Conservation (phyloP, 1,140 invertebrate genomes). For the Propsilocerus akamusi region DNA sequence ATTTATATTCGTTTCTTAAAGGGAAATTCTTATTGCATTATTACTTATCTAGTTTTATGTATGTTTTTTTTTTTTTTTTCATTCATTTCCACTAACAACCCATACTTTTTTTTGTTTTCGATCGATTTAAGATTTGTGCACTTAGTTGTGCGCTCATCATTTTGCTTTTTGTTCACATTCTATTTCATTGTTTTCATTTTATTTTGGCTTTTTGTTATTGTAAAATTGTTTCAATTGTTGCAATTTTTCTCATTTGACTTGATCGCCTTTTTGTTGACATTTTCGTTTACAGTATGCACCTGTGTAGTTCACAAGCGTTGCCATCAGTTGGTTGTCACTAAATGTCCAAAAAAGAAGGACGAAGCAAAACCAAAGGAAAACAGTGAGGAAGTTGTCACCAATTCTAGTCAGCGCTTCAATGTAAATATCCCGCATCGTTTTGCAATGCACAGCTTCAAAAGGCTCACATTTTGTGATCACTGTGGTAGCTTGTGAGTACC, state of each 20-base stretch:
- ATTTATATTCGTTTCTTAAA: too few species aligned
- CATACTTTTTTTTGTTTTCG: too few species aligned
- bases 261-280: too few species aligned
- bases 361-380: conserved; percentile 35
- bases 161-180: too few species aligned
- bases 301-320: conserved; percentile 96
- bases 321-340: conserved; percentile 82
- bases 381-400: conserved; percentile 3
- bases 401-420: conserved; percentile 76
- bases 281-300: conserved; percentile 67
- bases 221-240: conserved; percentile 3
- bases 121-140: too few species aligned
- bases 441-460: conserved; percentile 84
- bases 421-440: conserved; percentile 96
- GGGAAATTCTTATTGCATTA: too few species aligned
- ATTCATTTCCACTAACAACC: too few species aligned
- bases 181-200: not conserved
- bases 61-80: not conserved
- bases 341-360: conserved; percentile 90
- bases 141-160: too few species aligned
- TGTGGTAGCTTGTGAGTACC: conserved; percentile 47
- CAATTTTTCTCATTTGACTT: conserved; percentile 2
- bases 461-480: conserved; percentile 98
- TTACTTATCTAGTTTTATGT: too few species aligned
- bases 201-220: conserved; percentile 2